Base-by-base conservation (phyloP, 2,888 invertebrate genomes). In the Pherbina coryleti region DNA sequence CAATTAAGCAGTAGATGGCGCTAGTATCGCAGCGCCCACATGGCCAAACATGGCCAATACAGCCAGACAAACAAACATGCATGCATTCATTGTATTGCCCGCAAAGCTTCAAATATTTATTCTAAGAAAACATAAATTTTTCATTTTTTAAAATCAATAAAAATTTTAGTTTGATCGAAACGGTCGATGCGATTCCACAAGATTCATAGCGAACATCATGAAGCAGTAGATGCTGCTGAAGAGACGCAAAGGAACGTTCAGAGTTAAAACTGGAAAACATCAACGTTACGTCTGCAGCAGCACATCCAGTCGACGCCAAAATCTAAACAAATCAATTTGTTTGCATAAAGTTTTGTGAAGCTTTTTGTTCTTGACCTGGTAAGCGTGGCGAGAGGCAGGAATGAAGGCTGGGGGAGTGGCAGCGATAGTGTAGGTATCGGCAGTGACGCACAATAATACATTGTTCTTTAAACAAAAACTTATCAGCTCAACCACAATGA, bases 91-190 rank as follows among this genome's bases (percentile, higher is more conserved):
- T n/a, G 44, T 7, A 9, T 51, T 60, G 7, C 69, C 17, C 2
- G 19, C 69, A 17, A 37, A 9, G 60, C 22, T 14, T 28, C 25
- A 60, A 49, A 55, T 74, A 76, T 70, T 79, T 79, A 74, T 74
- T 57, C 62, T 76, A 62, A 75, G 70, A 57, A 74, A 79, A 73
- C 76, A 81, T 81, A 81, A 81, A 82, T 80, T 81, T 79, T 81
- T 81, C 75, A 82, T 79, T 81, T 81, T 81, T 81, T 73, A 77
- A 80, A 81, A 80, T 80, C 81, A 82, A 81, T 81, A 80, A 77
- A 79, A 78, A 67, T 77, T 74, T 67, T 71, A 25, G 34, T 62
- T 62, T 25, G 31, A 62, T 70, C 22, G 53, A 22, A 70, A 17
- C 70, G 34, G n/a, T 31, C 64, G 31, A 51, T 8, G 25, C 53